phyloP scores from a whole-genome alignment of 2,113 vertebrate genomes.

The Corvus cornix region DNA sequence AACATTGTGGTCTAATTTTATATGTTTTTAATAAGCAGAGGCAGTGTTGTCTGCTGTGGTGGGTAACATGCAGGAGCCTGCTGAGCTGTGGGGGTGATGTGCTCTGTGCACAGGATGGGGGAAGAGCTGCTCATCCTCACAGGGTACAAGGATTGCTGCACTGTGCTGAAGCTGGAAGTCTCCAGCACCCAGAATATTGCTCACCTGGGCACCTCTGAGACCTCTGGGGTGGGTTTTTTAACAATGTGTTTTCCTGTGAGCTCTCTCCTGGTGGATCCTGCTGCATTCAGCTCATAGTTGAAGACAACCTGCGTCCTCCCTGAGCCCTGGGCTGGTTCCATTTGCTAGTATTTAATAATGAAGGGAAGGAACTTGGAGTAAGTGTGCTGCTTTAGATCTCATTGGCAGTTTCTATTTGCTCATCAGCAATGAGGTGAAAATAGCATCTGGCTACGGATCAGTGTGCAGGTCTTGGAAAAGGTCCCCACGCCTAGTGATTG shows the following conservation, averaged over 20 bases:
- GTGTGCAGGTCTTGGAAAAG: not conserved
- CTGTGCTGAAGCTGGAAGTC: not conserved
- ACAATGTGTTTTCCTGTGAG: not conserved
- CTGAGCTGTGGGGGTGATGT: fast-evolving
- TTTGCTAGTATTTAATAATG: not conserved
- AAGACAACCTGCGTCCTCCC: not conserved
- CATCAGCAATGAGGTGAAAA: not conserved
- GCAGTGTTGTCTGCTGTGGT: fast-evolving
- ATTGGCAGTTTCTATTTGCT: not conserved
- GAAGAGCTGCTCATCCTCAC: fast-evolving
- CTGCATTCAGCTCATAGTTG: not conserved
- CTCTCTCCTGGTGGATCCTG: not conserved
- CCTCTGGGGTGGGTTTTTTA: not conserved
- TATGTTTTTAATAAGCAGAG: not conserved
- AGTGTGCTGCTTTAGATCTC: not conserved
- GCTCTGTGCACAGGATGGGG: not conserved
- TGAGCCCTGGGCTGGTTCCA: not conserved
- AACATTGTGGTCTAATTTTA: not conserved
- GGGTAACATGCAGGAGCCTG: not conserved
- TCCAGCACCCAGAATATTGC: not conserved
- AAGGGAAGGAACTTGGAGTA: not conserved
- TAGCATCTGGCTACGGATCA: not conserved
- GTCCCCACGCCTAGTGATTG: not conserved
- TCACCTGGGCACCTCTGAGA: not conserved
- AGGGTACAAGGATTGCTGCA: not conserved